Percentiles rank a stretch among this genome's conserved stretches.
phyloP scores from a whole-genome alignment of 1,140 invertebrate genomes.

The Oreohelix idahoensis region DNA sequence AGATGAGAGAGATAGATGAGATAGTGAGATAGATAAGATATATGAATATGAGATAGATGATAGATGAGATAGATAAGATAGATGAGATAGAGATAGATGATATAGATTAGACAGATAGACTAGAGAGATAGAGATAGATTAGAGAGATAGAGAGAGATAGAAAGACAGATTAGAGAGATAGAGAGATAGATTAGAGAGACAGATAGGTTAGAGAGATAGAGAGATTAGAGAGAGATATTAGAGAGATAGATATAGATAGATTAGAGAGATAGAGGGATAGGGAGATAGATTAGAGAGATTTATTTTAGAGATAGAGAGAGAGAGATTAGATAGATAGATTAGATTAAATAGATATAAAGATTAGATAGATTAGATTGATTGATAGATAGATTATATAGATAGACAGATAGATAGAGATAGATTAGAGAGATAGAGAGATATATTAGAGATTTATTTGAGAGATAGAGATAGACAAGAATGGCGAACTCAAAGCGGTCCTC shows the following conservation, averaged over 20 bases:
- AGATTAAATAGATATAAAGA: not conserved
- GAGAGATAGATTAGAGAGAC: not conserved
- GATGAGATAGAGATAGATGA: not conserved
- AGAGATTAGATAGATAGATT: not conserved
- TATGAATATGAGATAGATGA: no score
- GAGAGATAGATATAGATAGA: not conserved
- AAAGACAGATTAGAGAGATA: not conserved
- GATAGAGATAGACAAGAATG: slow-evolving; percentile 21
- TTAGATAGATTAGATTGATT: not conserved
- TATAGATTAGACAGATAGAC: not conserved
- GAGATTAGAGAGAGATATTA: not conserved
- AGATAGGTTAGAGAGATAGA: not conserved
- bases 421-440: slow-evolving; percentile 48
- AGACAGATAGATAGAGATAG: not conserved
- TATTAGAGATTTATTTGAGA: slow-evolving; percentile 42
- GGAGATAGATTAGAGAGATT: not conserved
- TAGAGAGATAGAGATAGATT: not conserved
- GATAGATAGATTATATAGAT: not conserved
- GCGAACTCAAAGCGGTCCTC: not conserved
- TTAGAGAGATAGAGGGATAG: not conserved
- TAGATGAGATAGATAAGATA: not conserved
- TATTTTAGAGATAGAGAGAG: not conserved
- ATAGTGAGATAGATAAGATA: not conserved
- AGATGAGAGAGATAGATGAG: not conserved
- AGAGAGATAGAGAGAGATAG: not conserved